Conservation (phyloP, 1,140 invertebrate genomes). For the Melanaphis sacchari region DNA sequence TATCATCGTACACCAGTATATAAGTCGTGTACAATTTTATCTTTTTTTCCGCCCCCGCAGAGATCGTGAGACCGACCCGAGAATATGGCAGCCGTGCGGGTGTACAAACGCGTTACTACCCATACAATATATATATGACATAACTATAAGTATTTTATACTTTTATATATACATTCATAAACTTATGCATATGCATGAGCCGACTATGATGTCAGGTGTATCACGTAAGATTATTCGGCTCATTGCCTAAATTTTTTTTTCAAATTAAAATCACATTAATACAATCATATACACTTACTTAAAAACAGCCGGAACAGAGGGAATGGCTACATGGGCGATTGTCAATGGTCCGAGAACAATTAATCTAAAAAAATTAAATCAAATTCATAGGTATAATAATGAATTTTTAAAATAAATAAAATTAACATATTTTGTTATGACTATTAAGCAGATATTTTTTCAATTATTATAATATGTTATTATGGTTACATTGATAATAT, state of each 20-base stretch:
- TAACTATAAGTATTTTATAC: not conserved
- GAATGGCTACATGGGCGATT: rapidly evolving
- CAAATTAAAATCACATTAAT: not conserved
- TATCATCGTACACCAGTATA: not conserved
- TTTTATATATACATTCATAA: not conserved
- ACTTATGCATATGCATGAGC: not conserved
- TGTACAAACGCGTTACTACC: not conserved
- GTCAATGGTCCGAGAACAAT: not conserved
- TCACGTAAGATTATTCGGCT: not conserved
- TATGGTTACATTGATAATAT: too few species aligned
- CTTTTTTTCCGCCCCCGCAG: not conserved
- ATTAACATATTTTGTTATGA: not conserved
- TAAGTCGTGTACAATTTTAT: not conserved
- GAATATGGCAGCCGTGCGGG: not conserved
- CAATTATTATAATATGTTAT: too few species aligned
- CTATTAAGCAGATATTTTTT: not conserved
- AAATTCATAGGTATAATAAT: too few species aligned
- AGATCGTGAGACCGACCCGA: not conserved
- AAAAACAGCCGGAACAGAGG: too few species aligned
- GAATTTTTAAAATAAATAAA: too few species aligned
- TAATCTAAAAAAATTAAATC: not conserved
- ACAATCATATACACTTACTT: too few species aligned
- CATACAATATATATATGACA: not conserved
- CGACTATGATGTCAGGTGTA: not conserved
- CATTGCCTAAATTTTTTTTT: not conserved